phyloP scores from a whole-genome alignment of 2,888 invertebrate species.

The Cheilosia urbana region DNA sequence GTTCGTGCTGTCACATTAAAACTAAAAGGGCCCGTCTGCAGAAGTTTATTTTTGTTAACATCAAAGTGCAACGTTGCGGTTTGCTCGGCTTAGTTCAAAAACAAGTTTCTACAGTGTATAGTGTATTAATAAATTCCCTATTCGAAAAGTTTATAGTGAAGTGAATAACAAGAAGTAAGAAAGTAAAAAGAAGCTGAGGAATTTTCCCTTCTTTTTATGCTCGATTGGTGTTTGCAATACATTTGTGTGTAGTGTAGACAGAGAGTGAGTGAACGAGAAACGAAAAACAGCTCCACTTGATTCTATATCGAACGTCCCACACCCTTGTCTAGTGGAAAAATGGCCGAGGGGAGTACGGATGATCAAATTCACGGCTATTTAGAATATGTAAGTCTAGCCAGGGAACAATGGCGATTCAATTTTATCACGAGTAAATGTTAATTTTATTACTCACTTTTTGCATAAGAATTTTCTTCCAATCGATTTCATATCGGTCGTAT shows the following conservation, averaged over 20 bases:
- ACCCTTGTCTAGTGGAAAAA: conserved; percentile 36
- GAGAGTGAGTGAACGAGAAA: conserved; percentile 26
- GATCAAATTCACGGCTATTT: conserved; percentile 68
- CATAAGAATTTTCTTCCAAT: conserved; percentile 72
- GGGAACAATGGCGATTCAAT: conserved; percentile 14
- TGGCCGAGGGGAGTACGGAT: conserved; percentile 69
- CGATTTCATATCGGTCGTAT: conserved; percentile 61
- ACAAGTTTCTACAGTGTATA: neutral
- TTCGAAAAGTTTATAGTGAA: neutral
- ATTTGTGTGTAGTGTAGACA: conserved; percentile 25
- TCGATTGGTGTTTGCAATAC: conserved; percentile 20
- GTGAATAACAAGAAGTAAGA: conserved; percentile 6
- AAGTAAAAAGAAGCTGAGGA: conserved; percentile 19
- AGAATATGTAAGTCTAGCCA: conserved; percentile 66
- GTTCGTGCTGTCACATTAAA: conserved; percentile 54
- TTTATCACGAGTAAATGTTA: conserved; percentile 46
- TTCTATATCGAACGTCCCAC: conserved; percentile 15
- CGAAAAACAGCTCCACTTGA: conserved; percentile 32
- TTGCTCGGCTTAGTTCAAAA: neutral
- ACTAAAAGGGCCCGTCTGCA: conserved; percentile 34
- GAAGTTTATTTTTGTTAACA: conserved; percentile 45
- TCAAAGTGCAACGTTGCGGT: conserved; percentile 58
- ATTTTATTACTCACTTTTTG: conserved; percentile 73
- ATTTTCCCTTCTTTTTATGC: conserved; percentile 20
- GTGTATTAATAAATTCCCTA: neutral